Conservation (phyloP, 2,113 vertebrate species). For the Lethenteron reissneri region DNA sequence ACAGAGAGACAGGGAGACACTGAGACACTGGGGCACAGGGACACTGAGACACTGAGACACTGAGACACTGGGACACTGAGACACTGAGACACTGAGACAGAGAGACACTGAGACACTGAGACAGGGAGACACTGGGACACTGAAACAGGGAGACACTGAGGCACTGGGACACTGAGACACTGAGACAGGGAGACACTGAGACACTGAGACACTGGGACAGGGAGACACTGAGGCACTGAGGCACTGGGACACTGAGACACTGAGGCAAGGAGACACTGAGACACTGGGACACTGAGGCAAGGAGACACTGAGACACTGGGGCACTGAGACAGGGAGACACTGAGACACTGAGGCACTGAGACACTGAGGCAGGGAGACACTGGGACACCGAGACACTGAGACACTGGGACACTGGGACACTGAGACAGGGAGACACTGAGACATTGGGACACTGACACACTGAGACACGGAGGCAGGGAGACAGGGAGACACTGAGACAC, state of each 20-base stretch:
- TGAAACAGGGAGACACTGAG: no score
- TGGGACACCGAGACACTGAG: neutral
- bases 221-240: no score
- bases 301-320: neutral
- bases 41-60: neutral
- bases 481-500: neutral
- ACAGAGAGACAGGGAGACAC: neutral
- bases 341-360: neutral
- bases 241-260: no score
- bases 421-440: neutral
- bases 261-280: no score
- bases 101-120: neutral
- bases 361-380: neutral
- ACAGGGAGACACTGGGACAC: no score
- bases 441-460: neutral
- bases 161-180: no score
- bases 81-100: neutral
- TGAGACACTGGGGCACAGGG: neutral
- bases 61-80: neutral
- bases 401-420: neutral
- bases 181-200: no score
- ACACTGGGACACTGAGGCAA: neutral
- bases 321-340: neutral
- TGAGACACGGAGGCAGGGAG: neutral
- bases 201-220: no score